Percentiles rank a stretch among this genome's conserved stretches.
phyloP scores from a whole-genome alignment of 2,797 vertebrate species.

The Sebastes kiyomatsui region DNA sequence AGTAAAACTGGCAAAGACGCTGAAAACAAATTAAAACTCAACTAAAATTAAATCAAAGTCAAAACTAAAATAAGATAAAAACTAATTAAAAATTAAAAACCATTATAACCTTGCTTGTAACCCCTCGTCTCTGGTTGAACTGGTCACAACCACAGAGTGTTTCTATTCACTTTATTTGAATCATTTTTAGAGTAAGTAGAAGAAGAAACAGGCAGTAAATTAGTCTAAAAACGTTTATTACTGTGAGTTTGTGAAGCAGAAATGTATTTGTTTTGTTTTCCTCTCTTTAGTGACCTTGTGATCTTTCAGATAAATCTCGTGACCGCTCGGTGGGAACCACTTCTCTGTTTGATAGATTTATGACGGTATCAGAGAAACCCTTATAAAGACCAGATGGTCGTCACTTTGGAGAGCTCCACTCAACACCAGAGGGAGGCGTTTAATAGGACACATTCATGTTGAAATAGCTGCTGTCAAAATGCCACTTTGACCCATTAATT shows the following conservation, averaged over 20 bases:
- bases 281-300: neutral
- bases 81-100: no score
- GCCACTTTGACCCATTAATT: neutral
- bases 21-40: neutral
- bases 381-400: neutral
- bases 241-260: neutral
- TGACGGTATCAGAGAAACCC: neutral
- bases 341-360: neutral
- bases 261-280: neutral
- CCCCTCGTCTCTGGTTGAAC: neutral
- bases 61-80: neutral
- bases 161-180: neutral
- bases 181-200: neutral
- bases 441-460: neutral
- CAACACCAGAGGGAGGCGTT: slow-evolving; percentile 1
- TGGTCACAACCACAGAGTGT: neutral
- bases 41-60: no score
- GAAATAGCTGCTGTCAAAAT: neutral
- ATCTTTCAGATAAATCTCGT: neutral
- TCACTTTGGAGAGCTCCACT: neutral
- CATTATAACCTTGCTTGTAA: neutral
- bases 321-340: neutral
- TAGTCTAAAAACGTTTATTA: neutral
- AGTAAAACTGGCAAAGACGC: rapidly evolving
- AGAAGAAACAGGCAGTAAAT: neutral